A percentile compares a stretch with the other conserved stretches of the same genome.
Evolutionary conservation across 1,140 invertebrate genomes (phyloP).

Genomic region (Spodoptera frugiperda): DNA sequence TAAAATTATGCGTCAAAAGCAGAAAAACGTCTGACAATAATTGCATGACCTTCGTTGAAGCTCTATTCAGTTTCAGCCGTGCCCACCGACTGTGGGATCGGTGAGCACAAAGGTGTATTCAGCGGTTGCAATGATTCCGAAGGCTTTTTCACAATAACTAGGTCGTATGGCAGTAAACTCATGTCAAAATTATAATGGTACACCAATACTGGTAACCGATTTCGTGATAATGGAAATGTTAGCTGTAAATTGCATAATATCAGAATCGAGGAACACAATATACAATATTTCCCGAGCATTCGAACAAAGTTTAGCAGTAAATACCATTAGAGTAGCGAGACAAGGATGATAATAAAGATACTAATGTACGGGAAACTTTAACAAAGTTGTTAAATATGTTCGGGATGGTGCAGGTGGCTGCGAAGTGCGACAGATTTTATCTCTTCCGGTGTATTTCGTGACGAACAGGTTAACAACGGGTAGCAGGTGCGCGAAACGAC

Average conservation of each 20-base stretch:
- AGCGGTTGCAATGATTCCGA: slow-evolving; percentile 6
- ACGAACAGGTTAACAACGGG: slow-evolving; percentile 25
- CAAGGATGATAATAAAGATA: too few species aligned
- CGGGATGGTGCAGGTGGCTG: slow-evolving; percentile 22
- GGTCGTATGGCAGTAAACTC: not conserved
- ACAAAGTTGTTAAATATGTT: slow-evolving; percentile 23
- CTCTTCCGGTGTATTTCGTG: slow-evolving; percentile 20
- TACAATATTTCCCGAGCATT: too few species aligned
- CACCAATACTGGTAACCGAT: too few species aligned
- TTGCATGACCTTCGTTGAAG: slow-evolving; percentile 35
- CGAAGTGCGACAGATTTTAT: slow-evolving; percentile 14
- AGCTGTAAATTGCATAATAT: too few species aligned
- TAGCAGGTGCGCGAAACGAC: slow-evolving; percentile 6
- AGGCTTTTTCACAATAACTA: slow-evolving; percentile 34
- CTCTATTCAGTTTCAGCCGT: slow-evolving; percentile 31
- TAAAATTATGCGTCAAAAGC: slow-evolving; percentile 9
- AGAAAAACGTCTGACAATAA: slow-evolving; percentile 18
- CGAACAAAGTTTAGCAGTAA: too few species aligned
- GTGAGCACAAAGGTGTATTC: slow-evolving; percentile 21
- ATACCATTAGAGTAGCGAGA: too few species aligned
- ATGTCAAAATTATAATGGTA: not conserved
- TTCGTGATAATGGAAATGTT: too few species aligned
- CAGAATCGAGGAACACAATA: too few species aligned
- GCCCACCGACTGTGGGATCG: slow-evolving; percentile 39
- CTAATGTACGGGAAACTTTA: not conserved